Conservation (phyloP, 2,113 vertebrate species). For the Gracilinanus agilis region DNA sequence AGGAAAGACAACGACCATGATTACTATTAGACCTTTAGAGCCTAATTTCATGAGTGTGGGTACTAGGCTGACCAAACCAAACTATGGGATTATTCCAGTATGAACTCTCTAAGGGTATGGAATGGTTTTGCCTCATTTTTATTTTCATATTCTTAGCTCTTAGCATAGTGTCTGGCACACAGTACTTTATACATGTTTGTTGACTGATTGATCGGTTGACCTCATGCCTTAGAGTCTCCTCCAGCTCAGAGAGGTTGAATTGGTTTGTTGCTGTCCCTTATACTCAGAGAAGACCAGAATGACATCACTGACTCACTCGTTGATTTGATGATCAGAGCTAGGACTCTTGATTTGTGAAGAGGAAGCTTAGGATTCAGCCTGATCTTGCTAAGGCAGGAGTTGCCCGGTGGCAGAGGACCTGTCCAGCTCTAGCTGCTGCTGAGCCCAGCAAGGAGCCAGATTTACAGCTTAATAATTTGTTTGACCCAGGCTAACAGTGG, state of each 20-base stretch:
- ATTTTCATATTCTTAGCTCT: no score
- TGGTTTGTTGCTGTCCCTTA: neutral
- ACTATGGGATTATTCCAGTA: neutral
- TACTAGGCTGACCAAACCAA: neutral
- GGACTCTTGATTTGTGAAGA: no score
- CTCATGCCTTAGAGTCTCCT: neutral
- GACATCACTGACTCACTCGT: no score
- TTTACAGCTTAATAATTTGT: neutral
- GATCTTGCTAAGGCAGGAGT: no score
- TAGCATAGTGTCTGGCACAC: no score
- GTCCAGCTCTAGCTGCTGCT: no score
- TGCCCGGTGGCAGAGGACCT: neutral
- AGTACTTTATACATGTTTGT: no score
- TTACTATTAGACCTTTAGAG: neutral
- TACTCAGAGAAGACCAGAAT: no score
- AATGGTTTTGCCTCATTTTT: no score
- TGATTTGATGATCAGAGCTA: neutral
- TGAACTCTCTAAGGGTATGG: no score
- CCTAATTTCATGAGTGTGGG: neutral
- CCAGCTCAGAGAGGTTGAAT: neutral
- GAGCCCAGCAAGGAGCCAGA: neutral
- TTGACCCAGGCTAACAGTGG: neutral
- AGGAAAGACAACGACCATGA: neutral
- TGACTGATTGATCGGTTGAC: neutral
- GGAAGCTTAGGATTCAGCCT: no score